Evolutionary conservation across 2,797 vertebrate species (phyloP), one percentile per base, ranked within the genome.

Genomic region (Clarias laeviceps): DNA sequence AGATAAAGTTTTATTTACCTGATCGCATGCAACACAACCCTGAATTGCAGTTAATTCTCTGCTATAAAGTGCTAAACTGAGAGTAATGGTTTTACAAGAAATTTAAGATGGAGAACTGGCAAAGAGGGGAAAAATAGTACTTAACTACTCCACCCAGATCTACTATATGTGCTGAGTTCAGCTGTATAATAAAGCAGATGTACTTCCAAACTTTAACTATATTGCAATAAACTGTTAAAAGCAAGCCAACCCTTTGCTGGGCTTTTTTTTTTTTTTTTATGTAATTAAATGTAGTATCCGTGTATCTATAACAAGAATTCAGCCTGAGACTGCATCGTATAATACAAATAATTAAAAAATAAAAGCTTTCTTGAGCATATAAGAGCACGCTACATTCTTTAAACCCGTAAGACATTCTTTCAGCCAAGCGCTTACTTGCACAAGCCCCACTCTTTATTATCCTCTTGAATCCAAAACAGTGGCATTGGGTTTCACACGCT

Each of bases 21-120:
- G 84, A 84, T 79, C 14, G n/a, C 86, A 91, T 88, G 88, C 85
- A 88, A 86, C 84, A 77, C 82, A 78, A 72, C 82, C 85, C 86
- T 86, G 54, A 86, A 86, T 65, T 79, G 84, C 82, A 86, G 79
- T 83, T 86, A 87, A 81, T 80, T 82, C 61, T 87, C 69, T 57
- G 56, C 77, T 85, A 45, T 85, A 89, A 91, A 89, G 88, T 89
- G 89, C 89, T 87, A 84, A 87, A 80, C 69, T n/a, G 45, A 74
- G 59, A 70, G 5, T 18, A 85, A 80, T 50, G 72, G 18, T 57
- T 59, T 6, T 24, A n/a, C 18, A 5, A 4, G 54, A 57, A 56
- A 22, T 77, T 56, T 24, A 59, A 78, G 57, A 22, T 78, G 5
- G 32, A 37, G 32, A n/a, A 62, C 37, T 22, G 0, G 57, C 20